phyloP scores from a whole-genome alignment of 2,113 vertebrate species.

The Tetrao urogallus region DNA sequence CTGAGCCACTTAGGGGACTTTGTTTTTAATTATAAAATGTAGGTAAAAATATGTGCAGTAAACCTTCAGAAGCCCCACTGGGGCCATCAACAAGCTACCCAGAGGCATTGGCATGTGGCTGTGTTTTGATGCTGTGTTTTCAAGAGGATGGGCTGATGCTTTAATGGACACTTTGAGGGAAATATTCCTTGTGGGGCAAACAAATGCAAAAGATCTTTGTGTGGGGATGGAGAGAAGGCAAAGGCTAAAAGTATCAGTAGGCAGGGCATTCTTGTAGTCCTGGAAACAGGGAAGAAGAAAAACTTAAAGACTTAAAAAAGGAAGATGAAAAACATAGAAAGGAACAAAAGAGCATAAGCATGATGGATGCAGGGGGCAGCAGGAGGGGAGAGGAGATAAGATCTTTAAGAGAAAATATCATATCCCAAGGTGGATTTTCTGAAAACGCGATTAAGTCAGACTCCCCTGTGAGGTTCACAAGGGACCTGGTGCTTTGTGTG shows the following conservation, averaged over 20 bases:
- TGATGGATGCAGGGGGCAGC: background rate
- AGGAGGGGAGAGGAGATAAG: background rate
- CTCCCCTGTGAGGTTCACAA: background rate
- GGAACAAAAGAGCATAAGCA: background rate
- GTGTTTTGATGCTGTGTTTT: conserved; percentile 3
- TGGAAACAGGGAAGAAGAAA: conserved; percentile 7
- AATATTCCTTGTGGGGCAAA: background rate
- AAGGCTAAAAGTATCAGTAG: conserved; percentile 4
- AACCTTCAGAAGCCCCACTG: conserved; percentile 23
- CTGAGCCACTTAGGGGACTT: conserved; percentile 41
- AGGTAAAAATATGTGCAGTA: conserved; percentile 44
- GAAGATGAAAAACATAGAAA: background rate
- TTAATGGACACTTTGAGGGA: conserved; percentile 31
- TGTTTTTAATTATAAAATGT: conserved; percentile 66
- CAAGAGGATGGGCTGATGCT: background rate
- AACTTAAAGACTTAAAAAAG: background rate
- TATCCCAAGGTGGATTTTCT: background rate
- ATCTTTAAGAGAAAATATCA: conserved; percentile 10
- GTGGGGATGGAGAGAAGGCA: background rate
- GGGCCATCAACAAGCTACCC: conserved; percentile 31
- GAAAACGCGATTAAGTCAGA: background rate
- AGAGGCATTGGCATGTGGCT: background rate
- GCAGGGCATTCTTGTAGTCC: background rate
- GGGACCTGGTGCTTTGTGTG: background rate
- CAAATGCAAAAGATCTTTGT: conserved; percentile 6